phyloP scores from a whole-genome alignment of 2,888 invertebrate genomes.

The Thymelicus lineola region DNA sequence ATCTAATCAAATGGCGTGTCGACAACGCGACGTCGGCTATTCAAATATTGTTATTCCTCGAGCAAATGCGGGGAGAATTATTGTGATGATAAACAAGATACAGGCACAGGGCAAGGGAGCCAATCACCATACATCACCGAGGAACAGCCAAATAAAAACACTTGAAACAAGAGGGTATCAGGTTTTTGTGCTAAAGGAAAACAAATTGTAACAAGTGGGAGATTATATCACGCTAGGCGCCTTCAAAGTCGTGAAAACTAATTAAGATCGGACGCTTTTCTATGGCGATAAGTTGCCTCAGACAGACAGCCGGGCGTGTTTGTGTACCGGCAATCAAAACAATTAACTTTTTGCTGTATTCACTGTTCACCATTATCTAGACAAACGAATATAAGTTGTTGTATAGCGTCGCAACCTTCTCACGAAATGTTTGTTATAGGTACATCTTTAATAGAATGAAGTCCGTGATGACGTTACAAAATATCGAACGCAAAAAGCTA shows the following conservation, averaged over 20 bases:
- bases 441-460: slow-evolving; percentile 45
- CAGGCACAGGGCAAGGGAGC: slow-evolving; percentile 77
- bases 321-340: slow-evolving; percentile 83
- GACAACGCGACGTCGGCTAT: slow-evolving; percentile 60
- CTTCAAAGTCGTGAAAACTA: slow-evolving; percentile 84
- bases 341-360: slow-evolving; percentile 81
- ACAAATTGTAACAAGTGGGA: slow-evolving; percentile 83
- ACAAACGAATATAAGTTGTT: slow-evolving; percentile 51
- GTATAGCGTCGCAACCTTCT: slow-evolving; percentile 56
- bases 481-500: slow-evolving; percentile 10
- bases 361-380: slow-evolving; percentile 62
- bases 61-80: slow-evolving; percentile 73
- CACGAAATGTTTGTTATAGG: slow-evolving; percentile 50
- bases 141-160: slow-evolving; percentile 76
- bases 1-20: slow-evolving; percentile 66
- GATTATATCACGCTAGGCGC: slow-evolving; percentile 82
- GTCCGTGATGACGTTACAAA: slow-evolving; percentile 19
- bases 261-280: slow-evolving; percentile 84
- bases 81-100: slow-evolving; percentile 83
- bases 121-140: slow-evolving; percentile 84
- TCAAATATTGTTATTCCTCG: slow-evolving; percentile 74
- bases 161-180: slow-evolving; percentile 75
- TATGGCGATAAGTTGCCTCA: slow-evolving; percentile 78
- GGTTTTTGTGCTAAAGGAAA: slow-evolving; percentile 78
- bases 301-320: slow-evolving; percentile 75